Conservation (phyloP, 2,113 vertebrate genomes). For the Onychostruthus taczanowskii region DNA sequence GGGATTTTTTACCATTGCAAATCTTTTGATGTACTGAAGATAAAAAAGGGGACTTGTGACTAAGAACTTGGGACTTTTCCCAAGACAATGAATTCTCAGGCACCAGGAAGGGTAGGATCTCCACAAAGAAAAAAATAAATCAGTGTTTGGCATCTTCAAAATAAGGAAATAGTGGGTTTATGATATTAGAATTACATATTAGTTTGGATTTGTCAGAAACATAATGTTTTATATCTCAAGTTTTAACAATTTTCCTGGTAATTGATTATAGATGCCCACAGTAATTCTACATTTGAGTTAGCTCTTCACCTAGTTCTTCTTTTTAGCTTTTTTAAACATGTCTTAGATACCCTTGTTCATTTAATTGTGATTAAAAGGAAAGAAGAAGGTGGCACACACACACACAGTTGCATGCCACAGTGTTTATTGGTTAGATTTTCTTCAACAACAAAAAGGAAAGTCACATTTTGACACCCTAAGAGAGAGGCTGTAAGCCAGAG, state of each 20-base stretch:
- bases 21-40: not conserved
- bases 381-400: not conserved
- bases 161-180: not conserved
- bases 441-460: not conserved
- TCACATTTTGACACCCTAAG: not conserved
- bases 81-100: not conserved
- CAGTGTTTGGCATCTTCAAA: not conserved
- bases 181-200: not conserved
- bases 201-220: not conserved
- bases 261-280: not conserved
- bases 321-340: not conserved
- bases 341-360: not conserved
- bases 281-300: not conserved
- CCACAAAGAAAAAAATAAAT: not conserved
- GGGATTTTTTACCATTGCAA: not conserved
- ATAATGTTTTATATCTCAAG: accelerated
- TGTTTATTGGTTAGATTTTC: not conserved
- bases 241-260: not conserved
- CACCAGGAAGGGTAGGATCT: not conserved
- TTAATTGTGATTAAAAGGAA: not conserved
- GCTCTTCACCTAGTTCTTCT: not conserved
- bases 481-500: not conserved
- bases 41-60: not conserved
- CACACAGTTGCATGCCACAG: accelerated
- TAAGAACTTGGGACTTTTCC: not conserved